Evolutionary conservation across 2,888 invertebrate species (phyloP).

Genomic region (Aphodius granarius): DNA sequence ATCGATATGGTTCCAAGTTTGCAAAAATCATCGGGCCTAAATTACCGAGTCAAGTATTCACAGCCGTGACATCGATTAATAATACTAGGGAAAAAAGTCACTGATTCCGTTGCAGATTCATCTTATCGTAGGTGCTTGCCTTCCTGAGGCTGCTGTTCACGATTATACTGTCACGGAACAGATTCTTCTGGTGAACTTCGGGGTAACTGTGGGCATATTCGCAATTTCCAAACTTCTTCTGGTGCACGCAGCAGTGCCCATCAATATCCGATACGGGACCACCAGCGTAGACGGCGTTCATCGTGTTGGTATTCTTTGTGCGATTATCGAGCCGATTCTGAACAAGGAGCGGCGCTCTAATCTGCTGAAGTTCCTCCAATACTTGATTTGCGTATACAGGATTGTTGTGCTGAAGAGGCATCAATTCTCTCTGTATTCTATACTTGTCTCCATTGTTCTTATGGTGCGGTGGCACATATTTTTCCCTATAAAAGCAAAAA

Average conservation of each 20-base stretch:
- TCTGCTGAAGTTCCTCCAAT: slow-evolving; percentile 30
- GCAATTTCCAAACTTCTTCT: slow-evolving; percentile 8
- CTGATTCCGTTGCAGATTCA: slow-evolving; percentile 7
- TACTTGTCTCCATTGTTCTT: slow-evolving; percentile 31
- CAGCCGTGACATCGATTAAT: background rate
- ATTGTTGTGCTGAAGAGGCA: slow-evolving; percentile 31
- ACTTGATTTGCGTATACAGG: slow-evolving; percentile 29
- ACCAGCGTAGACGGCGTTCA: background rate
- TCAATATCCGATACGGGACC: slow-evolving; percentile 4
- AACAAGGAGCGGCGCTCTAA: slow-evolving; percentile 34
- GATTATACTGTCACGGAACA: slow-evolving; percentile 21
- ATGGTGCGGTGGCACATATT: slow-evolving; percentile 29
- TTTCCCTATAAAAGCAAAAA: slow-evolving; percentile 30
- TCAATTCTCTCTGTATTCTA: slow-evolving; percentile 30
- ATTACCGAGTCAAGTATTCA: background rate
- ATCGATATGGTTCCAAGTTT: background rate
- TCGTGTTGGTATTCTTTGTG: slow-evolving; percentile 21
- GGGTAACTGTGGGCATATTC: slow-evolving; percentile 17
- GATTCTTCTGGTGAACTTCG: slow-evolving; percentile 21
- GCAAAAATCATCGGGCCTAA: background rate
- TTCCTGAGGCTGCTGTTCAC: slow-evolving; percentile 21
- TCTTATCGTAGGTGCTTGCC: slow-evolving; percentile 20
- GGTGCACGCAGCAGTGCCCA: slow-evolving; percentile 14
- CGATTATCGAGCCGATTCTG: slow-evolving; percentile 30
- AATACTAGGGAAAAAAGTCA: background rate